phyloP scores from a whole-genome alignment of 2,888 invertebrate genomes.

The Ceratothoa steindachneri region DNA sequence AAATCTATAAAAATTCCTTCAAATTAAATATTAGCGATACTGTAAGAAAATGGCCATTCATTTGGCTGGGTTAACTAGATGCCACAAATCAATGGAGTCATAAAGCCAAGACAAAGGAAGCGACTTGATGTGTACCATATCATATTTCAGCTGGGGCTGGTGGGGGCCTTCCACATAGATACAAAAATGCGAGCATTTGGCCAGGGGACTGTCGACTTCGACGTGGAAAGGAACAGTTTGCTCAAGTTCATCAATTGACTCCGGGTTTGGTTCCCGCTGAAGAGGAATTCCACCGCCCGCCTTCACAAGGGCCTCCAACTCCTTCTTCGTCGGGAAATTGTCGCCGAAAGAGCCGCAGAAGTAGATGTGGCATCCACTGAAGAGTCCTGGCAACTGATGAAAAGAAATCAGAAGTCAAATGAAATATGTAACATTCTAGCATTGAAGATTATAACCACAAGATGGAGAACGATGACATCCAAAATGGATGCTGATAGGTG shows the following conservation, averaged over 20 bases:
- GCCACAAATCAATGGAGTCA: constrained; percentile 63
- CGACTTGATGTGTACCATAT: constrained; percentile 62
- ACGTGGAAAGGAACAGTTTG: constrained; percentile 64
- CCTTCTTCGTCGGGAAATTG: constrained; percentile 51
- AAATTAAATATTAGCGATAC: too few species aligned
- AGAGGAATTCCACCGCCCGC: constrained; percentile 62
- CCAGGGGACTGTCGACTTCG: constrained; percentile 54
- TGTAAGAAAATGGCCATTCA: too few species aligned
- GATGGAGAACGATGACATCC: too few species aligned
- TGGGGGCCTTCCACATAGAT: constrained; percentile 57
- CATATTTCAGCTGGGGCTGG: constrained; percentile 61
- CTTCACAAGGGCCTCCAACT: constrained; percentile 55
- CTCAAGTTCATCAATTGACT: constrained; percentile 57
- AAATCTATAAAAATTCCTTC: too few species aligned
- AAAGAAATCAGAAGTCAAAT: neutral
- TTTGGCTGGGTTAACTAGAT: constrained; percentile 57
- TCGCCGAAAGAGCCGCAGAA: constrained; percentile 52
- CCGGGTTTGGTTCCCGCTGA: constrained; percentile 63
- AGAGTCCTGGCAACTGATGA: constrained; percentile 61
- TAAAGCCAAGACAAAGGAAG: constrained; percentile 64
- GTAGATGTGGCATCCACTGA: constrained; percentile 65
- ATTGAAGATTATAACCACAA: too few species aligned
- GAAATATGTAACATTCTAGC: too few species aligned
- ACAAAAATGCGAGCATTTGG: constrained; percentile 62
- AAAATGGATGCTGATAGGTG: too few species aligned